These are phyloP conservation scores for Mythimna albipuncta DNA, from an alignment of 2,888 invertebrate genomes.

Conservation along the genomic window DNA sequence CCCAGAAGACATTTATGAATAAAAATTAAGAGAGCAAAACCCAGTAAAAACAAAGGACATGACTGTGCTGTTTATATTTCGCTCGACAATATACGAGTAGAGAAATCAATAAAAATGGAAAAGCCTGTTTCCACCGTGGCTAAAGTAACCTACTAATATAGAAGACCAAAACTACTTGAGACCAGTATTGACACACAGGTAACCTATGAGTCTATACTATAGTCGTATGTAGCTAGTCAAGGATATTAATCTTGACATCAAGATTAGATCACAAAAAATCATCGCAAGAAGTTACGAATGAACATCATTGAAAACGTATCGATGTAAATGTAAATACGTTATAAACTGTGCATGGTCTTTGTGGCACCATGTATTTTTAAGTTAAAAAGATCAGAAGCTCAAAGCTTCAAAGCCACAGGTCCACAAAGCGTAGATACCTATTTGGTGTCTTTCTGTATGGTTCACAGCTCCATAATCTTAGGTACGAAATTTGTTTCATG, in stretches of 20 bases:
- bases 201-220: not conserved
- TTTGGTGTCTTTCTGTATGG: not conserved
- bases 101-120: constrained; percentile 12
- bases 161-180: not conserved
- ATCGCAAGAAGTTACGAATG: not conserved
- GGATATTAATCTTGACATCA: not conserved
- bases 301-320: not conserved
- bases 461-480: not conserved
- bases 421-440: not conserved
- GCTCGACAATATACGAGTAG: not conserved
- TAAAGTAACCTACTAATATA: not conserved
- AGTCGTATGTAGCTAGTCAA: not conserved
- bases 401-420: not conserved
- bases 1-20: constrained; percentile 14
- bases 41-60: constrained; percentile 28
- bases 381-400: not conserved
- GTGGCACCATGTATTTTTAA: not conserved
- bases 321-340: not conserved
- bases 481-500: not conserved
- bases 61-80: constrained; percentile 7
- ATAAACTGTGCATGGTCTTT: not conserved
- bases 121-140: not conserved
- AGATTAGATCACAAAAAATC: not conserved
- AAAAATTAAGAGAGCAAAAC: constrained; percentile 21
- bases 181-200: not conserved